These are phyloP conservation scores for Delichon dasypus DNA, from an alignment of 2,797 vertebrate genomes.

Conservation along the genomic window DNA sequence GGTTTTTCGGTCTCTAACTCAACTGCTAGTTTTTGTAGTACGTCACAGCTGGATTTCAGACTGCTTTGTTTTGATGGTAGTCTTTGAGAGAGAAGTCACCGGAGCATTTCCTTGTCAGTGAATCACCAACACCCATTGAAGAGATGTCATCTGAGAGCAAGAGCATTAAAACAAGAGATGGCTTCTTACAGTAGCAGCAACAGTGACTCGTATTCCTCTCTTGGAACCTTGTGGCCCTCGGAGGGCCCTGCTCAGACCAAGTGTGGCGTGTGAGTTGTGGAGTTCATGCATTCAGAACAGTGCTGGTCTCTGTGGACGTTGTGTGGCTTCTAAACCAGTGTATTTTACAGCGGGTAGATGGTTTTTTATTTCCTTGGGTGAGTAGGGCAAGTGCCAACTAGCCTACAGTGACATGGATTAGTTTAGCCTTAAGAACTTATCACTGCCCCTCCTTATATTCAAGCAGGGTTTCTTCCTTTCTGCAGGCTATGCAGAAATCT, in stretches of 20 bases:
- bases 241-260: background rate
- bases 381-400: background rate
- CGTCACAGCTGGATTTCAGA: background rate
- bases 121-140: background rate
- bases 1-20: background rate
- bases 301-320: background rate
- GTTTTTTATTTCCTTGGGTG: background rate
- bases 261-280: background rate
- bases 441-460: slow-evolving; percentile 50
- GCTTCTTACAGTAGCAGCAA: background rate
- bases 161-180: background rate
- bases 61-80: background rate
- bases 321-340: background rate
- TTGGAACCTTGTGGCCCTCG: background rate
- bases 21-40: background rate
- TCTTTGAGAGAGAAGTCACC: background rate
- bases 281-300: background rate
- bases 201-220: background rate
- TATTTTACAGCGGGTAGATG: background rate
- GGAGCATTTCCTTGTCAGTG: background rate
- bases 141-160: background rate
- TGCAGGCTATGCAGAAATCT: slow-evolving; percentile 17
- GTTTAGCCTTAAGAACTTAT: slow-evolving; percentile 40
- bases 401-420: background rate
- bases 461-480: slow-evolving; percentile 40